Base-by-base conservation (phyloP, 2,797 vertebrate species). In the Taenioides sp. region DNA sequence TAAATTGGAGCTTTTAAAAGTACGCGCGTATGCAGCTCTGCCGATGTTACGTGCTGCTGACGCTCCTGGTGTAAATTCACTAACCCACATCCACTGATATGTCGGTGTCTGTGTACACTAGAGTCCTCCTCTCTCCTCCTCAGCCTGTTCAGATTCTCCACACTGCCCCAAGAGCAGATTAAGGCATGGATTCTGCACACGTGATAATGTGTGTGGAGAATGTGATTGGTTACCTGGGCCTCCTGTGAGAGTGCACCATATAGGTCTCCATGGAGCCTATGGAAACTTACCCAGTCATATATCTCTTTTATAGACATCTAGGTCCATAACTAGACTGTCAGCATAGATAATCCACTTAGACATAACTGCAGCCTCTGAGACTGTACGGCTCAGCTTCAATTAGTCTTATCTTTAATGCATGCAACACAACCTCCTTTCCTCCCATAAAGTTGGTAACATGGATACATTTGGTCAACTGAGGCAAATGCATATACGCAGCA, bases 191-290 rank as follows among this genome's bases (percentile, higher is more conserved):
- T 34, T 62, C 23, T 49, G 60, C 67, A 74, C 25, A 62, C 18
- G 22, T 49, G 63, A 47, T 83, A 83, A 84, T 78, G 63, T 78
- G 28, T 54, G 49, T 7, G n/a, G 67, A 37, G 31, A 72, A 69
- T 77, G 73, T 64, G 47, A 78, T 84, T 70, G 27, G 75, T 82
- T 73, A 28, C 59, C 67, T 60, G 59, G 57, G 65, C 65, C 72
- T 69, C 68, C 69, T 71, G 25, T 71, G 70, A 66, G 57, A 79
- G 37, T 7, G 65, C 57, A 62, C 22, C 23, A 69, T 54, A 71
- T 22, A 76, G 11, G 71, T 69, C 77, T 60, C 23, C 62, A 27
- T 34, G 65, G 73, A 55, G 28, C 54, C 11, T 64, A 34, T 31
- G 60, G 59, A 73, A 63, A 49, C 37, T 61, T 43, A 58, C 4